phyloP scores from a whole-genome alignment of 2,888 invertebrate genomes.

The Macropis europaea region DNA sequence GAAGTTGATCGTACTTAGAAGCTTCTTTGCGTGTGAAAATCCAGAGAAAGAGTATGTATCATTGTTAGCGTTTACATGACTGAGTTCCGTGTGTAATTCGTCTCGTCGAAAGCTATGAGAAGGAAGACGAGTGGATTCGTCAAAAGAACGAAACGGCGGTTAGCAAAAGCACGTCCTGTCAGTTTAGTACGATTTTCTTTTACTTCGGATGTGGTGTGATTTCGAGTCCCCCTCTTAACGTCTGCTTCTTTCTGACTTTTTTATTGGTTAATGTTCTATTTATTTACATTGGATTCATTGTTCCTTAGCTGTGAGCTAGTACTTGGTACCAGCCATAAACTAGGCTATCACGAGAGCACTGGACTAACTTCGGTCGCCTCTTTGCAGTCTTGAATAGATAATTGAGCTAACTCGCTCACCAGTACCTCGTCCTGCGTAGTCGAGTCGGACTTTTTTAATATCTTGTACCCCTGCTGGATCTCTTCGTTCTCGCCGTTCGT shows the following conservation, averaged over 20 bases:
- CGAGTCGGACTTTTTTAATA: slow-evolving; percentile 69
- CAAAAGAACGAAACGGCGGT: slow-evolving; percentile 33
- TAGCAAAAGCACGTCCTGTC: slow-evolving; percentile 32
- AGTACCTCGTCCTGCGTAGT: slow-evolving; percentile 65
- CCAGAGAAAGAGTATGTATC: neutral
- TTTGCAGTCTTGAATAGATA: slow-evolving; percentile 75
- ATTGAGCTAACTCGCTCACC: slow-evolving; percentile 68
- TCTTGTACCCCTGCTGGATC: slow-evolving; percentile 68
- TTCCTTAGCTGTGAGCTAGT: slow-evolving; percentile 34
- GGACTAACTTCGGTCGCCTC: slow-evolving; percentile 66
- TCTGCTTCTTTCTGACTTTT: slow-evolving; percentile 22
- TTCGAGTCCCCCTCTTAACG: slow-evolving; percentile 25
- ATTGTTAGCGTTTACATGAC: neutral
- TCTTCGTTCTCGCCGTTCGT: slow-evolving; percentile 55
- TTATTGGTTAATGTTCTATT: slow-evolving; percentile 59
- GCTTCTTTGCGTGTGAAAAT: neutral
- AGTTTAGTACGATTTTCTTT: slow-evolving; percentile 27
- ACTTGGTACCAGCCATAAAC: slow-evolving; percentile 50
- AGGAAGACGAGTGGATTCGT: slow-evolving; percentile 54
- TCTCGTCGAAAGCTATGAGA: slow-evolving; percentile 20
- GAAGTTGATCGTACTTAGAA: neutral
- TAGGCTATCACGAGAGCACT: slow-evolving; percentile 75
- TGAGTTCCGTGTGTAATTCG: slow-evolving; percentile 4
- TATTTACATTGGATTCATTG: slow-evolving; percentile 57
- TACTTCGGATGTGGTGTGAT: slow-evolving; percentile 17